Conservation (phyloP, 2,113 vertebrate species). For the Centrocercus urophasianus region DNA sequence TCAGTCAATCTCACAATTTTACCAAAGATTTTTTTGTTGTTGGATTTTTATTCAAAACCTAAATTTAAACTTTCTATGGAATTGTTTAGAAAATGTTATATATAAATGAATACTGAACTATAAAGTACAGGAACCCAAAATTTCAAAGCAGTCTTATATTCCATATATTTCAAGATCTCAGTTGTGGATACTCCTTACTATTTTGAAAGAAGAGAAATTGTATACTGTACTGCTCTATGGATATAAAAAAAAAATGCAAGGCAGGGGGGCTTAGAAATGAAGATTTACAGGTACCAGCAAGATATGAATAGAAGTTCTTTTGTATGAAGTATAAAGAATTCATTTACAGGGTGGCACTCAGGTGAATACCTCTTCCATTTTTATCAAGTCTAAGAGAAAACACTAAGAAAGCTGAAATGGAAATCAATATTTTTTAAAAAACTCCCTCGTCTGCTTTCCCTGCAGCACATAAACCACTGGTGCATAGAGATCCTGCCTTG, state of each 20-base stretch:
- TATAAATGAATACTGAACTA: background rate
- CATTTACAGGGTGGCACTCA: background rate
- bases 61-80: background rate
- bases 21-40: background rate
- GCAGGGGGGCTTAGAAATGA: background rate
- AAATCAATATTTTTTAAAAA: background rate
- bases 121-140: background rate
- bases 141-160: background rate
- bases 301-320: background rate
- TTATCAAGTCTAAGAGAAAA: background rate
- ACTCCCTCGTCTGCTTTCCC: background rate
- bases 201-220: background rate
- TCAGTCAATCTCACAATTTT: background rate
- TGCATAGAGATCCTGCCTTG: background rate
- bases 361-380: background rate
- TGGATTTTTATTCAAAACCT: background rate
- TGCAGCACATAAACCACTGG: background rate
- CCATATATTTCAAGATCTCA: background rate
- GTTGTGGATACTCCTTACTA: background rate
- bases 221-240: background rate
- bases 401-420: background rate
- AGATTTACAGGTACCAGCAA: background rate
- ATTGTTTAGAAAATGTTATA: background rate
- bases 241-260: background rate
- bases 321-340: background rate